Evolutionary conservation across 2,888 invertebrate genomes (phyloP).

Genomic region (Spodoptera littoralis): DNA sequence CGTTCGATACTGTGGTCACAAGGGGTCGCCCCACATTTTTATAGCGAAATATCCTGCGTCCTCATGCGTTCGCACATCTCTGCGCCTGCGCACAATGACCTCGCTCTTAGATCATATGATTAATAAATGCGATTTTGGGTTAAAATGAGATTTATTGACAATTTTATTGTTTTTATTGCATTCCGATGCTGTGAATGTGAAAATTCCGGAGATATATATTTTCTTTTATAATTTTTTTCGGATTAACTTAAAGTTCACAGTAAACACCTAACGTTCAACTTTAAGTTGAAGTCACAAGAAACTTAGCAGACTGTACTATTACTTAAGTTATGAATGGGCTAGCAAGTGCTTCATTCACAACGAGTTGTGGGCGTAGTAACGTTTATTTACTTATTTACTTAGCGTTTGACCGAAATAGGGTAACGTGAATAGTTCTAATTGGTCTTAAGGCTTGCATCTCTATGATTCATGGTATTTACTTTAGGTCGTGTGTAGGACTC

Average conservation of each 20-base stretch:
- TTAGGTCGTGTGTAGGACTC: constrained; percentile 36
- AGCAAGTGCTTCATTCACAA: constrained; percentile 50
- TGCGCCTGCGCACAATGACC: constrained; percentile 80
- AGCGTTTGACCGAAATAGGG: constrained; percentile 41
- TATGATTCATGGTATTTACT: constrained; percentile 40
- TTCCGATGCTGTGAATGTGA: constrained; percentile 9
- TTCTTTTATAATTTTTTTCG: not conserved
- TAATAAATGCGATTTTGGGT: constrained; percentile 56
- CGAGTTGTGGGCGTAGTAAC: constrained; percentile 46
- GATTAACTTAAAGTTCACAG: no score
- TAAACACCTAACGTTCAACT: no score
- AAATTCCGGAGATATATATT: constrained; percentile 5
- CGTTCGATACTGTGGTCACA: constrained; percentile 78
- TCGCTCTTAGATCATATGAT: constrained; percentile 69
- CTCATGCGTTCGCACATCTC: constrained; percentile 72
- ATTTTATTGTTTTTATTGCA: constrained; percentile 7
- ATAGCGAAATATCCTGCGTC: constrained; percentile 82
- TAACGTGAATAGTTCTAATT: constrained; percentile 52
- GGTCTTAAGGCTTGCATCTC: constrained; percentile 38
- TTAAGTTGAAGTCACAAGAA: not conserved
- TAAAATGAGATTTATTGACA: constrained; percentile 41
- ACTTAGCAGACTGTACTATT: no score
- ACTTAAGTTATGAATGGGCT: constrained; percentile 34
- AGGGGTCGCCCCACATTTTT: constrained; percentile 80
- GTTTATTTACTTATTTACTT: constrained; percentile 46